Base-by-base conservation (phyloP, 1,140 invertebrate genomes). In the Solenopsis invicta region DNA sequence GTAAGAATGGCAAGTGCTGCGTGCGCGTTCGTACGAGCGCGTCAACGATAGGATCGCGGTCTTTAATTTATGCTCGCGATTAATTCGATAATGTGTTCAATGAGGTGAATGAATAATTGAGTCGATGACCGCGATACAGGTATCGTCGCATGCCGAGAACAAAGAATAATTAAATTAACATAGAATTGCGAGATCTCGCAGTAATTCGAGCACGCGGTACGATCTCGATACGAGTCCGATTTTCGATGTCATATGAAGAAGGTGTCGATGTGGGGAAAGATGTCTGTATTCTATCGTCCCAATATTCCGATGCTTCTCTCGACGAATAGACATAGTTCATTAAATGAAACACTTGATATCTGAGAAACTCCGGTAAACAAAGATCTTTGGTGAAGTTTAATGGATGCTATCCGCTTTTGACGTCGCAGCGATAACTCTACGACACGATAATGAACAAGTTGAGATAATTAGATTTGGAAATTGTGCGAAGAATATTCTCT, bases 1-100 rank as follows among this genome's bases (percentile, higher is more conserved):
- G 41, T 61, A 82, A 84, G 54, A 84, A 84, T 75, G 52, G 41
- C 37, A 41, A 61, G 56, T 10, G 66, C 12, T 50, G 12, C 48
- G 13, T 21, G 74, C 6, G n/a, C 45, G 21, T n/a, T 16, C 37
- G 56, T 45, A 64, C 48, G 34, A 56, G 5, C 54, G 54, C 54
- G 67, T 29, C 34, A 13, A 10, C 8, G 80, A 61, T 82, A 54
- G 12, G 24, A 75, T 61, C 80, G 80, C 80, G 80, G 41, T 24
- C 69, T 62, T 84, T 84, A 74, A 84, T 84, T 84, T 75, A 84
- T 50, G 29, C 41, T 61, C 13, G 41, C 80, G 69, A 84, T 84
- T 84, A 84, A 84, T 84, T 84, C 41, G 80, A 84, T 84, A 84
- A 84, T 75, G 41, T 13, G 54, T 61, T 74, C 69, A 74, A 84